Conservation (phyloP, 30 jellyfish, hydroid and myxozoan species). For the Aurelia sp. region DNA sequence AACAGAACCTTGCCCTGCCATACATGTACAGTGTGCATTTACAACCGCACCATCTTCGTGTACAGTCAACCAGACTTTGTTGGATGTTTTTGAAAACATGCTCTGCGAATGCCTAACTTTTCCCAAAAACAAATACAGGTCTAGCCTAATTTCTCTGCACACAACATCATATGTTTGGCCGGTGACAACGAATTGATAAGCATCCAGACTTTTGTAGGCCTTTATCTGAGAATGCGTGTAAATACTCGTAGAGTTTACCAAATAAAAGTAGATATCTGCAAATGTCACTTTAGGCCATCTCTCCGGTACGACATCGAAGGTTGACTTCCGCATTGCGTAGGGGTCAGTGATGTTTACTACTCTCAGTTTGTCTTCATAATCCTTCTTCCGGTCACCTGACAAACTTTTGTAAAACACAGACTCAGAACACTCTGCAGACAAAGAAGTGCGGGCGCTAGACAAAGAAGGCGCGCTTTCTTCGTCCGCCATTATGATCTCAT, state of each 20-base stretch:
- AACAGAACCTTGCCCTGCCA: slow-evolving; percentile 32
- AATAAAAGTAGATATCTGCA: slow-evolving; percentile 4
- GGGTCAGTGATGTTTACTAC: neutral
- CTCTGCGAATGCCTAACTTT: slow-evolving; percentile 13
- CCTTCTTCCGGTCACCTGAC: too few species aligned
- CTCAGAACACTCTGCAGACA: too few species aligned
- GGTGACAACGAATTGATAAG: slow-evolving; percentile 7
- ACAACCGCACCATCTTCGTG: slow-evolving; percentile 13
- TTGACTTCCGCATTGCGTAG: neutral
- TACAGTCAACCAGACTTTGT: slow-evolving; percentile 8
- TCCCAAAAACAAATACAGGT: neutral
- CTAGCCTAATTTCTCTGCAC: neutral
- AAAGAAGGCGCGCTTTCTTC: too few species aligned
- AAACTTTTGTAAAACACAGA: too few species aligned
- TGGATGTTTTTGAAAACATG: neutral
- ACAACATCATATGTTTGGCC: slow-evolving; percentile 23
- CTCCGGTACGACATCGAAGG: neutral
- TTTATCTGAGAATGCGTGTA: neutral
- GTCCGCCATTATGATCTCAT: too few species aligned
- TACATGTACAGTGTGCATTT: slow-evolving; percentile 51
- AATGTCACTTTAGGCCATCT: slow-evolving; percentile 16
- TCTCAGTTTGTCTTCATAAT: too few species aligned
- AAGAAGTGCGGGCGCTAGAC: too few species aligned
- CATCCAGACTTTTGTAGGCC: slow-evolving; percentile 18
- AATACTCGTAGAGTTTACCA: slow-evolving; percentile 4